Conservation (phyloP, 2,113 vertebrate genomes). For the Colossoma macropomum region DNA sequence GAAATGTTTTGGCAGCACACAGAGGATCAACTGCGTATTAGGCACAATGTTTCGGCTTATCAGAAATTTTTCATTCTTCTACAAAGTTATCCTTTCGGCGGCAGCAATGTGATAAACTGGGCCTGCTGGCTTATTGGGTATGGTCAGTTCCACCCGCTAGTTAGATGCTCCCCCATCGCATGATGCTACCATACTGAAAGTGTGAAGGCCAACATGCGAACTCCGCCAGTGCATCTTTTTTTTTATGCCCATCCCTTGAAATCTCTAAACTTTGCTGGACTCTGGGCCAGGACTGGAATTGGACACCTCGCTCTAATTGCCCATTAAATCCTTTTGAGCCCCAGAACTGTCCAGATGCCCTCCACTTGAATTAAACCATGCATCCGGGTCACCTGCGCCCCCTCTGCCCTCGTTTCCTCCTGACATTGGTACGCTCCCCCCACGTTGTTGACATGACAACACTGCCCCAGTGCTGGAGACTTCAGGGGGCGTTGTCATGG, state of each 20-base stretch:
- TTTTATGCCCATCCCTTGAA: background rate
- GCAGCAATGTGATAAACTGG: no score
- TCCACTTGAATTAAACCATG: background rate
- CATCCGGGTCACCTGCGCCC: conserved; percentile 8
- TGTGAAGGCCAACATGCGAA: no score
- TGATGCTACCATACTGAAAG: no score
- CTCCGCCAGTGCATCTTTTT: no score
- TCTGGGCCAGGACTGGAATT: background rate
- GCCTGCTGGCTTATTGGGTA: no score
- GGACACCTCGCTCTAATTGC: background rate
- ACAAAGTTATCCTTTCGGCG: no score
- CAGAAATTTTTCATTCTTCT: no score
- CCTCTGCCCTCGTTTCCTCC: background rate
- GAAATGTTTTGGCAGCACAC: no score
- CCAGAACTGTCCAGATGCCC: background rate
- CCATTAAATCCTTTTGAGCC: background rate
- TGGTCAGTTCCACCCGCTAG: no score
- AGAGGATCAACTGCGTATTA: no score
- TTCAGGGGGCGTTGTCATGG: conserved; percentile 72
- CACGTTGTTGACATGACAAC: conserved; percentile 43
- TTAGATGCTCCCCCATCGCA: no score
- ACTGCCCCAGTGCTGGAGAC: conserved; percentile 57
- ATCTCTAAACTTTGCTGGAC: background rate
- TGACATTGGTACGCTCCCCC: conserved; percentile 1
- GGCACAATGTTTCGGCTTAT: no score